Evolutionary conservation across 23 tunicate species (phyloP).

Genomic region (Trididemnum clinides): DNA sequence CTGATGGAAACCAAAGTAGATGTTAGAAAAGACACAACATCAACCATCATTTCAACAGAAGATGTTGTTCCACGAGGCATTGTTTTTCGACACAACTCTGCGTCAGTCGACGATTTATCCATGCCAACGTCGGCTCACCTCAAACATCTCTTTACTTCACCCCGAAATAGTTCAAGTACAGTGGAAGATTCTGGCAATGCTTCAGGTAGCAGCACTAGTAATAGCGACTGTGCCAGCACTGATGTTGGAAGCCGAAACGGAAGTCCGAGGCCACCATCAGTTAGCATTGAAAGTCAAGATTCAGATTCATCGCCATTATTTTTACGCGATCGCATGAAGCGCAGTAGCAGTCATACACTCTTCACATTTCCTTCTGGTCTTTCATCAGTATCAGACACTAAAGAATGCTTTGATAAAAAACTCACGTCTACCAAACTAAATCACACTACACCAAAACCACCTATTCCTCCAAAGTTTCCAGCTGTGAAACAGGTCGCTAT

Average conservation of each 20-base stretch:
- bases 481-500: neutral
- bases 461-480: slow-evolving; percentile 30
- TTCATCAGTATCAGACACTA: neutral
- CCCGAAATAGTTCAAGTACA: slow-evolving; percentile 37
- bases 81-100: slow-evolving; percentile 19
- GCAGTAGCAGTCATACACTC: neutral
- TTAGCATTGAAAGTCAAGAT: slow-evolving; percentile 51
- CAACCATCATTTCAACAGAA: slow-evolving; percentile 53
- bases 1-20: neutral
- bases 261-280: slow-evolving; percentile 61
- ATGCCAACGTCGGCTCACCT: neutral
- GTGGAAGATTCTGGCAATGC: slow-evolving; percentile 95
- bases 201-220: slow-evolving; percentile 87
- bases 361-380: neutral
- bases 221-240: slow-evolving; percentile 43
- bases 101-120: neutral
- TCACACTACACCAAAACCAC: slow-evolving; percentile 40
- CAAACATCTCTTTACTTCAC: slow-evolving; percentile 13
- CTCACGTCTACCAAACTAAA: too few relatives aligned
- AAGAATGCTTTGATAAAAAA: too few relatives aligned
- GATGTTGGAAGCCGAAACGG: slow-evolving; percentile 80
- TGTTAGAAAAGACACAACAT: neutral
- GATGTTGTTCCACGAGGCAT: slow-evolving; percentile 54
- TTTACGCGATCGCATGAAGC: slow-evolving; percentile 17
- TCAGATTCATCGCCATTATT: slow-evolving; percentile 53